Base-by-base conservation (phyloP, 2,888 invertebrate species). In the Pogonocherus hispidulus region DNA sequence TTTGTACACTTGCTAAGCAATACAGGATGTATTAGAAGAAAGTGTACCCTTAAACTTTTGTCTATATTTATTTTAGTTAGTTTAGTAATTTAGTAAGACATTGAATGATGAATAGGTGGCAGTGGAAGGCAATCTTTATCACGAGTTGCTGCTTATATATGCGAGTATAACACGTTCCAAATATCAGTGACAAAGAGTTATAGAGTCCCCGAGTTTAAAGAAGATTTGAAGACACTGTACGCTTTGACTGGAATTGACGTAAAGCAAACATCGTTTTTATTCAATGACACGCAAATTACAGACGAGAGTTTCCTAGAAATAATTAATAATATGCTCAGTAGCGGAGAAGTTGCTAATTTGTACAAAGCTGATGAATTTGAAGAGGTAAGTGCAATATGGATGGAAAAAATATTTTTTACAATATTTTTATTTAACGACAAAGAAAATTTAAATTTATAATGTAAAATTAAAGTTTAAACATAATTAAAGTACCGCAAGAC, bases 301-400 rank as follows among this genome's bases (percentile, higher is more conserved):
- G 94, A 95, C 72, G 94, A 95, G 79, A 88, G 90, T 8, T 96
- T 96, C 84, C 88, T 96, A 0, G 96, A 96, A 86, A 93, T 96
- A 75, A 90, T 97, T 66, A 96, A 96, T 85, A 96, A 94, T 81
- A 89, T 97, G 84, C 87, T 97, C 66, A 95, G 94, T 82, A 94
- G 93, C 71, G 96, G 96, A 0, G 96, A 96, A 85, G 91, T 97
- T 66, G 90, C 94, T 3, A 96, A 95, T 85, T 87, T 97, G n/a
- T 96, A 91, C 82, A 95, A 95, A 81, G 83, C 91, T 0, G 96
- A 96, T 74, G 96, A 97, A 84, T 93, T 96, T 86, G 96, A 96
- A 82, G 95, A 96, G 80, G 94, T 94, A 78, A 86, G 87, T 66
- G 41, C 16, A 54, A 47, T 0, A 51, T n/a, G n/a, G n/a, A n/a